These are phyloP conservation scores for Meles meles DNA, from an alignment of 2,113 vertebrate species.

Conservation along the genomic window DNA sequence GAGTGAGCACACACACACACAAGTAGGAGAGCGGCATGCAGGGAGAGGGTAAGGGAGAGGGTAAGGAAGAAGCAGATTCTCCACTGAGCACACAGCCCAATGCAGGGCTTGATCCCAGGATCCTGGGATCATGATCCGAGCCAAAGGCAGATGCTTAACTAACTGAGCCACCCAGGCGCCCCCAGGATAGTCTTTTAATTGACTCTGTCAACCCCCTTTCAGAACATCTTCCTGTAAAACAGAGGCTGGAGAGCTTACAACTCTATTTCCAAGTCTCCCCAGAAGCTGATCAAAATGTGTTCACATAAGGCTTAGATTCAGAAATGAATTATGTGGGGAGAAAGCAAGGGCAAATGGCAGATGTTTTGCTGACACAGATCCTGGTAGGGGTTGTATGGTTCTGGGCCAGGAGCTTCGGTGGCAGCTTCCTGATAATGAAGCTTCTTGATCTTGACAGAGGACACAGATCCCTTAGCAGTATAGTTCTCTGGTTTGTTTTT, in stretches of 20 bases:
- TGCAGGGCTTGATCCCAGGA: background rate
- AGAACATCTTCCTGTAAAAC: background rate
- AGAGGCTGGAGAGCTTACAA: background rate
- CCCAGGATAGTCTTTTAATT: background rate
- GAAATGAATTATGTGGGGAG: background rate
- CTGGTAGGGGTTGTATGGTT: background rate
- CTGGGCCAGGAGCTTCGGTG: background rate
- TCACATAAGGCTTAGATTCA: background rate
- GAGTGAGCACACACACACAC: background rate
- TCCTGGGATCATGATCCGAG: background rate
- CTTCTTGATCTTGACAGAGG: background rate
- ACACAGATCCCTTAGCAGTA: background rate
- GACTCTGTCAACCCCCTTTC: background rate
- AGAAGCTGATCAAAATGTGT: background rate
- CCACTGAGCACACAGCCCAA: background rate
- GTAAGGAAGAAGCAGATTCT: background rate
- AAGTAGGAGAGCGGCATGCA: background rate
- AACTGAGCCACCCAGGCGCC: background rate
- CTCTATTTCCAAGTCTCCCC: background rate
- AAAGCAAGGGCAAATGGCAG: background rate
- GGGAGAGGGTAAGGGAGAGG: no score
- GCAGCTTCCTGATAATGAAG: background rate
- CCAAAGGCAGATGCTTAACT: background rate
- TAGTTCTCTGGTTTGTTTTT: background rate
- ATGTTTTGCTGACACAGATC: background rate